Percentiles rank a stretch among this genome's conserved stretches.
Evolutionary conservation across 2,888 invertebrate genomes (phyloP).

Genomic region (Quadroppia sp.): DNA sequence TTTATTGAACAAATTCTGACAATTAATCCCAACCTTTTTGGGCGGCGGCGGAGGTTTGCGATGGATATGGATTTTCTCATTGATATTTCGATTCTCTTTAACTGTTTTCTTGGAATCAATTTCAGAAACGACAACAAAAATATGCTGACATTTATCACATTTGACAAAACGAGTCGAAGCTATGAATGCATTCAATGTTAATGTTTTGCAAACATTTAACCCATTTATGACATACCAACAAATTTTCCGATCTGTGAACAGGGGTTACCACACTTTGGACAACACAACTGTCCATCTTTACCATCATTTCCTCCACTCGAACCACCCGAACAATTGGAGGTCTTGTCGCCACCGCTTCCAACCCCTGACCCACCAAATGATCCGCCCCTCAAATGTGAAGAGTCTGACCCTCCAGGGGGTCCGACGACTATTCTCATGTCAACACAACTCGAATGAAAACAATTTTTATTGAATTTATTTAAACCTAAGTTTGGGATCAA

Average conservation of each 20-base stretch:
- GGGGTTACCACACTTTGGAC: slow-evolving; percentile 95
- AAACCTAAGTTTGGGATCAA: background rate
- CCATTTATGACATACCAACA: slow-evolving; percentile 69
- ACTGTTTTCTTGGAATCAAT: slow-evolving; percentile 80
- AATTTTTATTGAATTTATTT: background rate
- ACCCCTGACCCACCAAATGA: background rate
- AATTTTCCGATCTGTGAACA: slow-evolving; percentile 96
- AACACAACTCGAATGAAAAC: background rate
- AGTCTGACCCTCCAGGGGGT: slow-evolving; percentile 8
- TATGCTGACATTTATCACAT: slow-evolving; percentile 96
- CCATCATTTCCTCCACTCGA: slow-evolving; percentile 46
- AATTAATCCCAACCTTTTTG: slow-evolving; percentile 63
- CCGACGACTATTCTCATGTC: slow-evolving; percentile 14
- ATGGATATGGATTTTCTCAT: slow-evolving; percentile 56
- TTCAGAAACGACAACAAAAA: slow-evolving; percentile 92
- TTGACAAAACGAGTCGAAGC: slow-evolving; percentile 90
- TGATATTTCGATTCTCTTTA: slow-evolving; percentile 62
- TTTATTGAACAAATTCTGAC: background rate
- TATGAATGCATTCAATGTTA: slow-evolving; percentile 49
- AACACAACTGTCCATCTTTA: slow-evolving; percentile 57
- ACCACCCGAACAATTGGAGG: slow-evolving; percentile 26
- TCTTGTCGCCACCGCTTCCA: background rate
- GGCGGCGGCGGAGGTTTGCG: slow-evolving; percentile 72
- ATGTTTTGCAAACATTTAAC: background rate
- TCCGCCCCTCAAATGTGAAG: slow-evolving; percentile 1